Evolutionary conservation across 1,140 invertebrate genomes (phyloP).

Genomic region (Nymphalis io): DNA sequence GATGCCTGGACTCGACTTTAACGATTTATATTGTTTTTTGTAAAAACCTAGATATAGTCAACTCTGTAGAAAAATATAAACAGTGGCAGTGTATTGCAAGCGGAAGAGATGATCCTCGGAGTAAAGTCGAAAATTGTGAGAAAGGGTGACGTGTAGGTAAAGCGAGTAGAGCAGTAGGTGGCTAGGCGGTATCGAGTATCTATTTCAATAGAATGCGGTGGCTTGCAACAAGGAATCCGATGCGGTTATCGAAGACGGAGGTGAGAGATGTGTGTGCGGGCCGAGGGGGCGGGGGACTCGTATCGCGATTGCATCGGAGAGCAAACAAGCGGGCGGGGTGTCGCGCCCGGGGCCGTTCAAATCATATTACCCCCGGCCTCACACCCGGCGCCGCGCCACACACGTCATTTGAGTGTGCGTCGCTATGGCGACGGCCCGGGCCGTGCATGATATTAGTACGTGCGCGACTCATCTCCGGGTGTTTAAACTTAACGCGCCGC

Average conservation of each 20-base stretch:
- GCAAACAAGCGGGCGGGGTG: slow-evolving; percentile 76
- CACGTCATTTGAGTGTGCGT: slow-evolving; percentile 75
- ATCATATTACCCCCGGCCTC: slow-evolving; percentile 76
- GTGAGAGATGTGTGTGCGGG: slow-evolving; percentile 67
- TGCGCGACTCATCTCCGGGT: slow-evolving; percentile 73
- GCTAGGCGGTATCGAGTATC: slow-evolving; percentile 61
- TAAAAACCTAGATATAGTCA: background rate
- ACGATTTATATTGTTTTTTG: background rate
- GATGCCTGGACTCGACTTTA: background rate
- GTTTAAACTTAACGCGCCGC: slow-evolving; percentile 72
- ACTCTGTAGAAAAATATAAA: background rate
- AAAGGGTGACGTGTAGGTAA: slow-evolving; percentile 48
- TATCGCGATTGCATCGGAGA: slow-evolving; percentile 80
- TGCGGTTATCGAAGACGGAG: slow-evolving; percentile 74
- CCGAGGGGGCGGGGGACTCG: slow-evolving; percentile 51
- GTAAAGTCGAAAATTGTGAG: slow-evolving; percentile 44
- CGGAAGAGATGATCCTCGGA: slow-evolving; percentile 6
- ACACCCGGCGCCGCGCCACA: slow-evolving; percentile 59
- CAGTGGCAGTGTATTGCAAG: slow-evolving; percentile 1
- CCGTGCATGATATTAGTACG: slow-evolving; percentile 79
- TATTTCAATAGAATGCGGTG: slow-evolving; percentile 74
- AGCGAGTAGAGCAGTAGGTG: slow-evolving; percentile 39
- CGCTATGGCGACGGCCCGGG: slow-evolving; percentile 78
- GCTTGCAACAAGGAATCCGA: slow-evolving; percentile 75
- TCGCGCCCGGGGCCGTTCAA: slow-evolving; percentile 65